Percentiles rank a stretch among this genome's conserved stretches.
phyloP scores from a whole-genome alignment of 2,888 invertebrate species.

The Eupithecia subumbrata region DNA sequence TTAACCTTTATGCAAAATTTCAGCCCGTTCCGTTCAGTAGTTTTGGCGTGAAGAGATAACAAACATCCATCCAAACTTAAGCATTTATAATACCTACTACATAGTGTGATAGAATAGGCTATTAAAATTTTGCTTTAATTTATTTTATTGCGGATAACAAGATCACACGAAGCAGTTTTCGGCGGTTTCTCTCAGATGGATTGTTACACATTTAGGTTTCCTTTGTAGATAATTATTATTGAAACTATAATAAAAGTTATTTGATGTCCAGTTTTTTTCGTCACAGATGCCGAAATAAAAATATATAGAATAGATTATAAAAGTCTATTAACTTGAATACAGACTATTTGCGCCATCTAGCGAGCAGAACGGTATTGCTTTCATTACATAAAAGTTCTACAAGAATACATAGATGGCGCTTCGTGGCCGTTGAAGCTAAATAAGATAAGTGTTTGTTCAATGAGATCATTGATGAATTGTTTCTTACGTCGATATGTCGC shows the following conservation, averaged over 20 bases:
- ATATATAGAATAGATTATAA: not conserved
- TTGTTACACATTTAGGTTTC: not conserved
- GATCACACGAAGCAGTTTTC: not conserved
- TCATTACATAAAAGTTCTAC: not conserved
- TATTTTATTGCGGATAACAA: not conserved
- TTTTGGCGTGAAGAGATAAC: too few relatives aligned
- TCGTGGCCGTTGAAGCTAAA: not conserved
- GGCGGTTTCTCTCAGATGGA: not conserved
- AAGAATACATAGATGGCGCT: conserved; percentile 5
- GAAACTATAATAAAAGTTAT: not conserved
- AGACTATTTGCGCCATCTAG: conserved; percentile 3
- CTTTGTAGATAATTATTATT: not conserved
- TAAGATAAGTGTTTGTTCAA: not conserved
- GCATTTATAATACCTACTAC: too few relatives aligned
- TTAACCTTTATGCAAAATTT: too few relatives aligned
- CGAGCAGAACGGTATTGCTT: not conserved
- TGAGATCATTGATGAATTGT: not conserved
- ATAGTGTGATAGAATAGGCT: too few relatives aligned
- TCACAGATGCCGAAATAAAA: not conserved
- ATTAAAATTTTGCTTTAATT: not conserved
- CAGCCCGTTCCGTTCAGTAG: too few relatives aligned
- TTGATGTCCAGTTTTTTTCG: not conserved
- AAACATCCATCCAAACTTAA: too few relatives aligned
- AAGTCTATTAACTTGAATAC: not conserved
- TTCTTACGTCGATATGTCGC: not conserved